Percentiles rank a stretch among this genome's conserved stretches.
Evolutionary conservation across 1,140 invertebrate species (phyloP).

Genomic region (Periplaneta americana): DNA sequence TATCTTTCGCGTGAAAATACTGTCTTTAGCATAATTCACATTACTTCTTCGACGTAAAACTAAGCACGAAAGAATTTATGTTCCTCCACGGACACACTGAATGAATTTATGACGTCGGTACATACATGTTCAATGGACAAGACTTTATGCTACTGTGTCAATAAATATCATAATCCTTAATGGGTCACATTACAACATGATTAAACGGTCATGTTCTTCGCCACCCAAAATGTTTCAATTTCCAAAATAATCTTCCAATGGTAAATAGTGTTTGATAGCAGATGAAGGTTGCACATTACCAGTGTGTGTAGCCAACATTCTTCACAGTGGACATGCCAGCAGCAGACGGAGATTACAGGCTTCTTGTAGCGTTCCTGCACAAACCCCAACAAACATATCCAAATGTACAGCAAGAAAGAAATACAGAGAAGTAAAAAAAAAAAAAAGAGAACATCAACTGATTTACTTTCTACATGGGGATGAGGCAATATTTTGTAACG

Average conservation of each 20-base stretch:
- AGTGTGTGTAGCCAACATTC: constrained; percentile 89
- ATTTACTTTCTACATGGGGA: neutral
- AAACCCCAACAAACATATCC: constrained; percentile 20
- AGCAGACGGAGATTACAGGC: constrained; percentile 90
- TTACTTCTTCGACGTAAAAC: no score
- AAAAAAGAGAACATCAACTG: neutral
- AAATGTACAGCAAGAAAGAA: neutral
- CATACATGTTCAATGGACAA: neutral
- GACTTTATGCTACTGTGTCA: neutral
- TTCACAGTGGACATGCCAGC: constrained; percentile 95
- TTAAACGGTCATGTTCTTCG: no score
- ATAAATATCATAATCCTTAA: no score
- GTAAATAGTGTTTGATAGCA: neutral
- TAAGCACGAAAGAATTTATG: no score
- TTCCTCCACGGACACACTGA: no score
- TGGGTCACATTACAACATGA: no score
- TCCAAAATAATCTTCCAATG: neutral
- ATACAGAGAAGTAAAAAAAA: neutral
- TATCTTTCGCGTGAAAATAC: no score
- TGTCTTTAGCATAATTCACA: no score
- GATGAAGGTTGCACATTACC: constrained; percentile 35
- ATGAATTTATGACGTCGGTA: no score
- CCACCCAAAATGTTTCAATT: neutral
- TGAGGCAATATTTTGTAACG: neutral
- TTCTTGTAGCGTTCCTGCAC: constrained; percentile 66